Conservation (phyloP, 2,113 vertebrate genomes). For the Miniopterus natalensis region DNA sequence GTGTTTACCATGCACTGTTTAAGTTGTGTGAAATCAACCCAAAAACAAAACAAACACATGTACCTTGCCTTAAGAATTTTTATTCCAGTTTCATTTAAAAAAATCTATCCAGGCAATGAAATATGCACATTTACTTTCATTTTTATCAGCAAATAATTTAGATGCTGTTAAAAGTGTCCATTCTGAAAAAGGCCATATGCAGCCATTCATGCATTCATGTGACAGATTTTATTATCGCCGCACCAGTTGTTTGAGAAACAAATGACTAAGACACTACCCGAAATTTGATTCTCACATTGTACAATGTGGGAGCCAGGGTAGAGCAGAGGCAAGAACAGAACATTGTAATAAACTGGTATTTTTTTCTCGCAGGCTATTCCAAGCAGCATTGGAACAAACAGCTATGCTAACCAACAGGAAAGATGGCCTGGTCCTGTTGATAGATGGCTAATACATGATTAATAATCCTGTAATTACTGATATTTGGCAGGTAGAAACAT, state of each 20-base stretch:
- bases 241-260: not conserved
- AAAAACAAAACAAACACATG: not conserved
- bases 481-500: not conserved
- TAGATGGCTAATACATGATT: not conserved
- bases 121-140: not conserved
- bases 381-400: not conserved
- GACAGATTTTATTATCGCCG: not conserved
- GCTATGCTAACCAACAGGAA: not conserved
- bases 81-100: not conserved
- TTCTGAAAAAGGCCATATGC: not conserved
- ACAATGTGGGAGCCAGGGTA: fast-evolving
- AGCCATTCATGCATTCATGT: not conserved
- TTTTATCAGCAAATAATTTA: not conserved
- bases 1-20: not conserved
- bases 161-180: not conserved
- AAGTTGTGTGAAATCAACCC: not conserved
- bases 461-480: not conserved
- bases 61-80: not conserved
- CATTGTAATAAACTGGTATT: not conserved
- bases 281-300: not conserved
- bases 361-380: not conserved
- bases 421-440: not conserved
- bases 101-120: not conserved
- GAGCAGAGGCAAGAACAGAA: not conserved
- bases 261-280: not conserved